phyloP scores from a whole-genome alignment of 1,140 invertebrate species.

The Thalassaphorura encarpata region DNA sequence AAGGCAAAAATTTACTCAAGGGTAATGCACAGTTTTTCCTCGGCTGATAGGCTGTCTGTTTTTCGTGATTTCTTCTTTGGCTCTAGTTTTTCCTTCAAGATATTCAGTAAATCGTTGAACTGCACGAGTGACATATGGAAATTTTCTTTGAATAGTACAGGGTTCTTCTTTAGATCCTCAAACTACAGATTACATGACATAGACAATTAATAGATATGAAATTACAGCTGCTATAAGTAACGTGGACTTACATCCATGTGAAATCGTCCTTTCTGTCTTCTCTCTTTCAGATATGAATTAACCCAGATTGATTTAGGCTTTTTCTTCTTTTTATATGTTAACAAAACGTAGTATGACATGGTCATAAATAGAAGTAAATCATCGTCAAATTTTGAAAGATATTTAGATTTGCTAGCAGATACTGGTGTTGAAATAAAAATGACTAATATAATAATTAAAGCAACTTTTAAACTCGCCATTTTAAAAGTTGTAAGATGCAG shows the following conservation, averaged over 20 bases:
- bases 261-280: slow-evolving; percentile 6
- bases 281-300: slow-evolving; percentile 1
- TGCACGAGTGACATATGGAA: slow-evolving; percentile 9
- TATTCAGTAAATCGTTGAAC: background rate
- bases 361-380: background rate
- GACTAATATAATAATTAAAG: background rate
- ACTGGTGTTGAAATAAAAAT: background rate
- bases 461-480: background rate
- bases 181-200: slow-evolving; percentile 1
- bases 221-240: background rate
- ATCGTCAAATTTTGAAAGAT: background rate
- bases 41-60: slow-evolving; percentile 11
- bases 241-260: slow-evolving; percentile 6
- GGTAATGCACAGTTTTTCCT: slow-evolving; percentile 14
- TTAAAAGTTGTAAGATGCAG: background rate
- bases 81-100: background rate
- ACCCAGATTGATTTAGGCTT: background rate
- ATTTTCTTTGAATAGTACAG: slow-evolving; percentile 9
- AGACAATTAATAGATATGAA: background rate
- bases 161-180: slow-evolving; percentile 6
- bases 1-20: slow-evolving; percentile 13
- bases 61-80: background rate
- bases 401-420: background rate
- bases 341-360: background rate
- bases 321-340: background rate